phyloP scores from a whole-genome alignment of 2,113 vertebrate species.

The Haemorhous mexicanus region DNA sequence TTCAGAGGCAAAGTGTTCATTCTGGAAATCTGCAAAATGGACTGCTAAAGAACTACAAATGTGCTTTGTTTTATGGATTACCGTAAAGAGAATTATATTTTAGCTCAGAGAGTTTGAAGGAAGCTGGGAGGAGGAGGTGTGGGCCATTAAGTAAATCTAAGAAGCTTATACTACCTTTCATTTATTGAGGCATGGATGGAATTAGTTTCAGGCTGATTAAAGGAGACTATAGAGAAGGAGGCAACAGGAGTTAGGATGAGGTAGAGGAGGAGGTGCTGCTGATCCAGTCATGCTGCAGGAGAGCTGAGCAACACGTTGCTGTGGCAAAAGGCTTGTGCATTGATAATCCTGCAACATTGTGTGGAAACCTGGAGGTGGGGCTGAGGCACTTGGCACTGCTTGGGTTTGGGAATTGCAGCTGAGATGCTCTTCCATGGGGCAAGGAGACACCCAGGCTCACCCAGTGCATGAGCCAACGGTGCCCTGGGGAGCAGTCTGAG shows the following conservation, averaged over 20 bases:
- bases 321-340: neutral
- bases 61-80: neutral
- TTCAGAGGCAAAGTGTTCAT: neutral
- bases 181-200: neutral
- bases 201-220: slow-evolving; percentile 3
- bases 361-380: neutral
- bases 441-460: neutral
- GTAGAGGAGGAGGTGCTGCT: neutral
- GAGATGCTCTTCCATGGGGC: rapidly evolving
- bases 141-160: neutral
- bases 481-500: neutral
- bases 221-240: neutral
- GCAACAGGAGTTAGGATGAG: neutral
- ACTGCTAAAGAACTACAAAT: neutral
- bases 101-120: neutral
- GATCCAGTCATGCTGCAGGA: neutral
- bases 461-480: neutral
- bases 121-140: neutral
- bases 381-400: neutral
- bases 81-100: neutral
- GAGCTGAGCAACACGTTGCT: neutral
- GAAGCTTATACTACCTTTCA: neutral
- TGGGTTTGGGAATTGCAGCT: neutral
- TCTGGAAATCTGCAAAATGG: neutral
- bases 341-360: neutral